phyloP scores from a whole-genome alignment of 2,113 vertebrate genomes.

The Ptilorrhoa leucosticta region DNA sequence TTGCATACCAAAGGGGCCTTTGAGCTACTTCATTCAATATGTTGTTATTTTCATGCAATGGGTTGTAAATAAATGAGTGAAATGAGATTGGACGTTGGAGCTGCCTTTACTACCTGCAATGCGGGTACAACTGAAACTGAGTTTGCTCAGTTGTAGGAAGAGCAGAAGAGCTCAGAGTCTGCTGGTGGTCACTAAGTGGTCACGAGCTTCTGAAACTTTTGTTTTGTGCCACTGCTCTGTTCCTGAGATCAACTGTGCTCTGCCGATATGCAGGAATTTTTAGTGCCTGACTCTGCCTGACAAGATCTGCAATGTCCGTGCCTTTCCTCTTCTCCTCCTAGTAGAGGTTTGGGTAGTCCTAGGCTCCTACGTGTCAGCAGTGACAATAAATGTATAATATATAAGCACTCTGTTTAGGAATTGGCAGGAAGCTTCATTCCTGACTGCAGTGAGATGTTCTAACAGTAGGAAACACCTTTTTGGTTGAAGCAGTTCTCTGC shows the following conservation, averaged over 20 bases:
- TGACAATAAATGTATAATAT: not conserved
- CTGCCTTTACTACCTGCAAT: not conserved
- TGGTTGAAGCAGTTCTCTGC: not conserved
- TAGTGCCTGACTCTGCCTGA: not conserved
- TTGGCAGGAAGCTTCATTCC: not conserved
- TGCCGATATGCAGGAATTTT: conserved; percentile 35
- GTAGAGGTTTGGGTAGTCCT: not conserved
- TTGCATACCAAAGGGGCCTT: not conserved
- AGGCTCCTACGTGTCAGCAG: not conserved
- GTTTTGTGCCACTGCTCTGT: not conserved
- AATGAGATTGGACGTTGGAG: not conserved
- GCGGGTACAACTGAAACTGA: not conserved
- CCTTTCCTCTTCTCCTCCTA: not conserved
- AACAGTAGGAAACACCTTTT: not conserved
- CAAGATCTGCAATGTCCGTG: not conserved
- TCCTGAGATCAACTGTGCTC: not conserved
- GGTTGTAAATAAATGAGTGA: not conserved
- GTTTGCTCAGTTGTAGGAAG: not conserved
- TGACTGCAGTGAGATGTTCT: not conserved
- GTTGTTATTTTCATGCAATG: not conserved
- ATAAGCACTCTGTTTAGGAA: not conserved
- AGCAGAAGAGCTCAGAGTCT: not conserved
- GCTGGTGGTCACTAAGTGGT: not conserved
- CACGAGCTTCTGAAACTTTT: not conserved
- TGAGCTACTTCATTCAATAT: not conserved